Evolutionary conservation across 1,140 invertebrate species (phyloP).

Genomic region (Matsumurasca onukii): DNA sequence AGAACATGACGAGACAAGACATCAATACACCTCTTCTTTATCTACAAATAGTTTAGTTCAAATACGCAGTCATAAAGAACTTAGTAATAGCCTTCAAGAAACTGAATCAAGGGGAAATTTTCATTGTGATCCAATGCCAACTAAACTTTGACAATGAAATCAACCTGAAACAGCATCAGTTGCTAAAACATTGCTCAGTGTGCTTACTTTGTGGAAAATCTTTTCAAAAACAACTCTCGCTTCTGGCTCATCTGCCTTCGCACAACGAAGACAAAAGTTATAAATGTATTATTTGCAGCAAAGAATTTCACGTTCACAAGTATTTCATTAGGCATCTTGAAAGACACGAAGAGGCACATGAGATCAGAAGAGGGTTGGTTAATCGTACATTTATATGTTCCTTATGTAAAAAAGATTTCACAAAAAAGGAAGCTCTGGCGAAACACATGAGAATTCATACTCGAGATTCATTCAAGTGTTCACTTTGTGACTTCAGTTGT

Average conservation of each 20-base stretch:
- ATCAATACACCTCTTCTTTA: too few species aligned
- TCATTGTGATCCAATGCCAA: not conserved
- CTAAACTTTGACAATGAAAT: conserved; percentile 13
- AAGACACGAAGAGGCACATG: not conserved
- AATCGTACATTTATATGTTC: not conserved
- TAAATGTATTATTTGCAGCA: conserved; percentile 9
- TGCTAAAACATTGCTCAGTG: not conserved
- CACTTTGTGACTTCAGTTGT: conserved; percentile 2
- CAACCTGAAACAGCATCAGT: not conserved
- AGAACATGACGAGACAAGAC: too few species aligned
- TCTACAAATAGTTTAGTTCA: too few species aligned
- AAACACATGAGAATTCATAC: conserved; percentile 6
- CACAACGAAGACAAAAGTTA: not conserved
- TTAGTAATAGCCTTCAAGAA: not conserved
- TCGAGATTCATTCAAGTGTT: conserved; percentile 14
- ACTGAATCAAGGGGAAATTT: not conserved
- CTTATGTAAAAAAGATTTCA: not conserved
- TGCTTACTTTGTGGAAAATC: not conserved
- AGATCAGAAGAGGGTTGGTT: not conserved
- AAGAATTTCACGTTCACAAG: not conserved
- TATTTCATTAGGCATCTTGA: conserved; percentile 12
- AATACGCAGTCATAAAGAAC: not conserved
- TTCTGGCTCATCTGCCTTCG: conserved; percentile 3
- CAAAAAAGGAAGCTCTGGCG: conserved; percentile 10
- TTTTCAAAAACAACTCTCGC: not conserved